Base-by-base conservation (phyloP, 2,888 invertebrate genomes). In the Xylota sylvarum region DNA sequence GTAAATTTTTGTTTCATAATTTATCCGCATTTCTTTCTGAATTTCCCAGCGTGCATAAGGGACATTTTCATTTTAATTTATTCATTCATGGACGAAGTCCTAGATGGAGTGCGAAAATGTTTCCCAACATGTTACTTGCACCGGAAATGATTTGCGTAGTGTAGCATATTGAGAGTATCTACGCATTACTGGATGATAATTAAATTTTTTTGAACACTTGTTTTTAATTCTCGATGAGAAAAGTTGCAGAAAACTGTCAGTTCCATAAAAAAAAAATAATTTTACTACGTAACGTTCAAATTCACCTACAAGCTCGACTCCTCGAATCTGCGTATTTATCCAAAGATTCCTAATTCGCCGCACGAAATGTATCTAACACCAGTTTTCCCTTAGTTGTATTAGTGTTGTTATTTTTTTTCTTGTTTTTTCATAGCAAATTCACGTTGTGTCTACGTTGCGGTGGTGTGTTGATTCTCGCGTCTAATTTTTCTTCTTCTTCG, bases 361-460 rank as follows among this genome's bases (percentile, higher is more conserved):
- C 17, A 30, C 10, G 14, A 52, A 30, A 69, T 52, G 55, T 69
- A 17, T 30, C 69, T 12, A 55, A 55, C 40, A 52, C 4, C 30
- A 5, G 46, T 19, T 70, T 7, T 9, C 37, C 10, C 70, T 27
- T 43, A 9, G 32, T 17, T 58, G 43, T 43, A n/a, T 70, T n/a
- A 30, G 40, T 70, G 43, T 70, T 70, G 35, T 46, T 70, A n/a
- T 56, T 35, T 43, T 56, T 14, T 43, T 43, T 43, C 14, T 7
- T 43, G 30, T 30, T 14, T 35, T 23, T 5, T 32, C 9, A 1
- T 46, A 9, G 46, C 10, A 46, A 14, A 48, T 48, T 40, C 40
- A 14, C 64, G 64, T 79, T 72, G 35, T 73, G 65, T 50, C 56
- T 56, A 48, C 79, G 48, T 65, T 79, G 7, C 46, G 69, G 62